Base-by-base conservation (phyloP, 2,797 vertebrate genomes). In the Pachyuromys duprasi region DNA sequence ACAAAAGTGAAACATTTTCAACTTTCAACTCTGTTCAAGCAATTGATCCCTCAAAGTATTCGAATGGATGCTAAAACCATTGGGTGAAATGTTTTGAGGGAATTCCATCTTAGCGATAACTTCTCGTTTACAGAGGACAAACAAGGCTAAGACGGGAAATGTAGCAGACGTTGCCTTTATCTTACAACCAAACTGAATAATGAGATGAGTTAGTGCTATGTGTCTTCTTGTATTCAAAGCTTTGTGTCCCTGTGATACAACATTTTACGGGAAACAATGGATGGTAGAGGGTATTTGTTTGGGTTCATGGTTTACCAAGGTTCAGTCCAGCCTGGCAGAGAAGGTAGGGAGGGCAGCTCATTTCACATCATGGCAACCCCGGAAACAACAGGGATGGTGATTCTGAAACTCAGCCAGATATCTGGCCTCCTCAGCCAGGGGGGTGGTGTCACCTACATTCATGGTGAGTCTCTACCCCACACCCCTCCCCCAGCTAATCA, bases 1-100 rank as follows among this genome's bases (percentile, higher is more conserved):
- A 65, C 24, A 91, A 81, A 74, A 69, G 53, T 57, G 74, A 96
- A 89, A 91, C 67, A 57, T 79, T 26, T 86, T 84, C 65, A 17
- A 57, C 74, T 91, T 86, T 84, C 28, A 89, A 57, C 3, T 63
- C 26, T 9, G 4, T 6, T 6, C 8, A n/a, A 49, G 7, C 42
- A 83, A 42, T 36, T 57, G 22, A 88, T 84, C 67, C 13, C 55
- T 22, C 6, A 89, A 83, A 14, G 17, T 45, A 0, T 89, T 39
- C 15, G 15, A 20, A 70, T 24, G 8, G 22, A 3, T 88, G 69
- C n/a, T 69, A 84, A 93, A 78, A 45, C 28, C n/a, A 72, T 6
- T 42, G 12, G 6, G 31, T 70, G 60, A 78, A 88, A 89, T 3
- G 3, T 78, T 93, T 86, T 28, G 12, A 17, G 69, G 20, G 81